A percentile compares a stretch with the other conserved stretches of the same genome.
Conservation (phyloP, 2,888 invertebrate species). For the Watsonalla binaria region DNA sequence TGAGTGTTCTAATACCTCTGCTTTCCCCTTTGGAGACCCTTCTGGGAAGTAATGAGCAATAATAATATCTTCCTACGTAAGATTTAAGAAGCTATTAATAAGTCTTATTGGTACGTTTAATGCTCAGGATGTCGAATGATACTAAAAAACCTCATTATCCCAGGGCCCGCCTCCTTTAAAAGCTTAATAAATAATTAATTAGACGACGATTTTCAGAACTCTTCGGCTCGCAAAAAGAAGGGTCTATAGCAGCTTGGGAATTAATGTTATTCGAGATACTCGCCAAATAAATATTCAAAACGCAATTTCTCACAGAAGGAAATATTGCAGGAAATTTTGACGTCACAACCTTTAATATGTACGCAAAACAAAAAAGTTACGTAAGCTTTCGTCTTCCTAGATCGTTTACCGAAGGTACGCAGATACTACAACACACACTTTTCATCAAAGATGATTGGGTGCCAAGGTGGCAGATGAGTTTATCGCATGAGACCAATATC, state of each 20-base stretch:
- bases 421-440: too few species aligned
- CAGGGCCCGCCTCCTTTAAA: slow-evolving; percentile 44
- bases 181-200: slow-evolving; percentile 65
- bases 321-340: slow-evolving; percentile 5
- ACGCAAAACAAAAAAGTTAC: too few species aligned
- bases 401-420: too few species aligned
- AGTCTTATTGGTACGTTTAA: not conserved
- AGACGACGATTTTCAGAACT: slow-evolving; percentile 42
- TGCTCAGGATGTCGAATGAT: slow-evolving; percentile 12
- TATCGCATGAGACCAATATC: too few species aligned
- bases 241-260: slow-evolving; percentile 17
- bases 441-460: too few species aligned
- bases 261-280: slow-evolving; percentile 40
- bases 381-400: too few species aligned
- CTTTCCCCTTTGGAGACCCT: not conserved
- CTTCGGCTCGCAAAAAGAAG: slow-evolving; percentile 33
- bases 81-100: not conserved
- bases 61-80: slow-evolving; percentile 6
- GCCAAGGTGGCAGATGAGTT: too few species aligned
- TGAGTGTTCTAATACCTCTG: slow-evolving; percentile 1
- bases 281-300: slow-evolving; percentile 43
- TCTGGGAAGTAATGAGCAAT: not conserved
- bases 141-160: slow-evolving; percentile 45
- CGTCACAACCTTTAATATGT: slow-evolving; percentile 2
- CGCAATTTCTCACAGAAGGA: slow-evolving; percentile 19